phyloP scores from a whole-genome alignment of 2,888 invertebrate species.

The Oxystoma pomonae region DNA sequence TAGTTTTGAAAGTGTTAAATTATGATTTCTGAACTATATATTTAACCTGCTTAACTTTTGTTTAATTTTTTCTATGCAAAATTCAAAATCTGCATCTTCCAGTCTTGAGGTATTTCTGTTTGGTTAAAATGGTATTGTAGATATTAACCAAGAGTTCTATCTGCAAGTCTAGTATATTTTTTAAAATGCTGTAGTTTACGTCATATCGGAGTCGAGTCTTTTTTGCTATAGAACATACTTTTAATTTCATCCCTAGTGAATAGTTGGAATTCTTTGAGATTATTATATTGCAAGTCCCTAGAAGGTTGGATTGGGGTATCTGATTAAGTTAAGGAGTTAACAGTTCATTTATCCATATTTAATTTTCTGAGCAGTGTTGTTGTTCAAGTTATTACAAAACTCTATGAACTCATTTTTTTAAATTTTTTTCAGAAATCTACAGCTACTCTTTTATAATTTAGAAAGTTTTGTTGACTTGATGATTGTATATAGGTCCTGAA shows the following conservation, averaged over 20 bases:
- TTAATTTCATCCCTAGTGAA: not conserved
- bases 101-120: conserved; percentile 5
- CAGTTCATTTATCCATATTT: too few species aligned
- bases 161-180: too few species aligned
- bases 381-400: not conserved
- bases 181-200: too few species aligned
- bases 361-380: too few species aligned
- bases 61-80: not conserved
- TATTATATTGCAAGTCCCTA: not conserved
- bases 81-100: not conserved
- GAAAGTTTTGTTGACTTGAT: not conserved
- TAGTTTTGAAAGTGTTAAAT: not conserved
- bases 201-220: too few species aligned
- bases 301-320: too few species aligned
- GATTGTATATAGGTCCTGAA: not conserved
- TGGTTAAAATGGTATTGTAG: not conserved
- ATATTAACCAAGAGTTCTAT: not conserved
- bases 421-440: not conserved
- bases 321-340: too few species aligned
- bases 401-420: not conserved
- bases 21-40: not conserved
- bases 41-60: not conserved
- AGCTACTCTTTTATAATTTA: not conserved
- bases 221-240: not conserved
- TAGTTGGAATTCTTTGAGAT: not conserved